Evolutionary conservation across 2,113 vertebrate species (phyloP), one percentile per base, ranked within the genome.

Genomic region (Uropsilus gracilis): DNA sequence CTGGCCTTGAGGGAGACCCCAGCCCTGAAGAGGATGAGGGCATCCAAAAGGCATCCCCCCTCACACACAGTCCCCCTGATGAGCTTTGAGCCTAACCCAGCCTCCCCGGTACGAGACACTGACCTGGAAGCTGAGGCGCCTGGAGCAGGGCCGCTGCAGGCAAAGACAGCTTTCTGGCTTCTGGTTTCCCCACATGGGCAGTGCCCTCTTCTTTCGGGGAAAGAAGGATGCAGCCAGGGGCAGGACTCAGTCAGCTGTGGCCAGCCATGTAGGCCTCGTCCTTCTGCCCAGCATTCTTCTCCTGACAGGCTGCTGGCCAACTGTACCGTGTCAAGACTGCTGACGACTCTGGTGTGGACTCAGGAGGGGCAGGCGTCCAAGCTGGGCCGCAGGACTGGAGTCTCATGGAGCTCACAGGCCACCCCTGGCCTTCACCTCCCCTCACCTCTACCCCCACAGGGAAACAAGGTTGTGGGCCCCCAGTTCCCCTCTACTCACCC

Each of bases 21-120:
- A 39, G 57, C 0, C 6, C 94, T 0, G 96, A 93, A 44, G 97
- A 97, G 63, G 97, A 96, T 0, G 97, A 90, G 0, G 97, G 95
- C 20, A 72, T 98, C 16, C 98, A 98, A 95, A 98, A 98, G 86
- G 72, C 97, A 3, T 94, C 97, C 20, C 97, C 98, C 0, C 98
- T 98, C 73, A 91, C 97, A 22, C 98, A 98, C 97, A 98, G 97
- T 89, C 96, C 97, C 0, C 75, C 97, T 0, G 98, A 98, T 0
- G 98, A 98, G 95, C 97, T 98, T 46, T 98, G 97, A 95, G 89
- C 48, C 85, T 20, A 46, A 42, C 72, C n/a, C 50, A 4, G 44
- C 0, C 0, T 17, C 86, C 48, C 72, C 57, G 42, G 73, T 46
- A 1, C 1, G 6, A 86, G 63, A 72, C 77, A 73, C 68, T 28